Percentiles rank a stretch among this genome's conserved stretches.
These are phyloP conservation scores for Cheilosia soror DNA, from an alignment of 2,888 invertebrate genomes.

Conservation along the genomic window DNA sequence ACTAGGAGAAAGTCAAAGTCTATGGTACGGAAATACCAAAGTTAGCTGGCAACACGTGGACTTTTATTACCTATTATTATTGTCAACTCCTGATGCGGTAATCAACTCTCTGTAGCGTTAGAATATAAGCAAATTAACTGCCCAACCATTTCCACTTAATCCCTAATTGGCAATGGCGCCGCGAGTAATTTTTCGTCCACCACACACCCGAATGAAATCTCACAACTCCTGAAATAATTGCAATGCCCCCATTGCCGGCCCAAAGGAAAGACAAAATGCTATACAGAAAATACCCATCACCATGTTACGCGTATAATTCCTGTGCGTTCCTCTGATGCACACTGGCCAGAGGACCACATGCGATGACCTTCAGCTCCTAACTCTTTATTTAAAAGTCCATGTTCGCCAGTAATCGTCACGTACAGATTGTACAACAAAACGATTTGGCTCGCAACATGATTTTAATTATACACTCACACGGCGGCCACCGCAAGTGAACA, in stretches of 20 bases:
- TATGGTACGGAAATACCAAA: too few species aligned
- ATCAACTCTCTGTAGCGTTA: background rate
- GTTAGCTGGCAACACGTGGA: too few species aligned
- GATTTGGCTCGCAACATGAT: constrained; percentile 72
- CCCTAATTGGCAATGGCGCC: constrained; percentile 59
- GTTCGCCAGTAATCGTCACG: constrained; percentile 72
- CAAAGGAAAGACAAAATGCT: constrained; percentile 33
- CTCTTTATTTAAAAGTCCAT: constrained; percentile 68
- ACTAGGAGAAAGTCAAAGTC: too few species aligned
- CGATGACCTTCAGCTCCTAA: constrained; percentile 71
- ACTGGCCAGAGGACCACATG: constrained; percentile 53
- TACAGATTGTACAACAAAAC: constrained; percentile 74
- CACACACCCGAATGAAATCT: background rate
- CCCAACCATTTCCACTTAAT: background rate
- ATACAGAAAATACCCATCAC: constrained; percentile 56
- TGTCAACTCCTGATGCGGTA: background rate
- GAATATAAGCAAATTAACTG: background rate
- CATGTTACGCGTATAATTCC: constrained; percentile 52
- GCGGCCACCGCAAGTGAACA: constrained; percentile 62
- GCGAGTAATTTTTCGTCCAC: constrained; percentile 26
- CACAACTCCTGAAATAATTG: constrained; percentile 34
- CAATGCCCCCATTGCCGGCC: background rate
- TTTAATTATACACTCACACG: constrained; percentile 72
- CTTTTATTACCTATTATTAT: too few species aligned
- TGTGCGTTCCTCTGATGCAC: background rate